Conservation (phyloP, 2,797 vertebrate species). For the Rhinatrema bivittatum region DNA sequence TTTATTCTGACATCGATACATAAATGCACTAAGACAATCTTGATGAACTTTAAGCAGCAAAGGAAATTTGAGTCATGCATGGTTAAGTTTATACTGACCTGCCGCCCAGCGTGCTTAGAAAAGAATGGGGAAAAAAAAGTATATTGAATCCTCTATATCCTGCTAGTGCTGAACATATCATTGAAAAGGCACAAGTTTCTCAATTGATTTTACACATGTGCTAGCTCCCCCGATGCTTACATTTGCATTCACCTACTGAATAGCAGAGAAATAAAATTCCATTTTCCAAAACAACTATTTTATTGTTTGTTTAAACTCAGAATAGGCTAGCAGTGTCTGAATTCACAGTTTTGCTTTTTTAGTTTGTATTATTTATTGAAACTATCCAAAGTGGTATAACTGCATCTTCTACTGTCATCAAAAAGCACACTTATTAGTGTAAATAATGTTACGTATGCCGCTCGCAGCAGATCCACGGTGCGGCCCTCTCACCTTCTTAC, state of each 20-base stretch:
- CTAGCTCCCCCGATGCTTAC: not conserved
- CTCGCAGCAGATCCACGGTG: no score
- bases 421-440: no score
- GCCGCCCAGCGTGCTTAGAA: not conserved
- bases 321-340: not conserved
- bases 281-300: not conserved
- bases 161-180: not conserved
- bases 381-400: no score
- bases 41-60: not conserved
- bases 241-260: slow-evolving; percentile 6
- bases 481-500: no score
- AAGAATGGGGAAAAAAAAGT: not conserved
- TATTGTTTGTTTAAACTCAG: not conserved
- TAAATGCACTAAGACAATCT: not conserved
- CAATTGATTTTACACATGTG: slow-evolving; percentile 9
- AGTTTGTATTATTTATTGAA: no score
- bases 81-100: not conserved
- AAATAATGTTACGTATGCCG: no score
- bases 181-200: not conserved
- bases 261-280: not conserved
- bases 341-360: no score
- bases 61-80: not conserved
- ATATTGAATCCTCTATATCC: not conserved
- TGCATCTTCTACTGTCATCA: no score
- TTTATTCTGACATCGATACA: not conserved